Evolutionary conservation across 2,113 vertebrate genomes (phyloP), one percentile per base, ranked within the genome.

Genomic region (Meleagris gallopavo): DNA sequence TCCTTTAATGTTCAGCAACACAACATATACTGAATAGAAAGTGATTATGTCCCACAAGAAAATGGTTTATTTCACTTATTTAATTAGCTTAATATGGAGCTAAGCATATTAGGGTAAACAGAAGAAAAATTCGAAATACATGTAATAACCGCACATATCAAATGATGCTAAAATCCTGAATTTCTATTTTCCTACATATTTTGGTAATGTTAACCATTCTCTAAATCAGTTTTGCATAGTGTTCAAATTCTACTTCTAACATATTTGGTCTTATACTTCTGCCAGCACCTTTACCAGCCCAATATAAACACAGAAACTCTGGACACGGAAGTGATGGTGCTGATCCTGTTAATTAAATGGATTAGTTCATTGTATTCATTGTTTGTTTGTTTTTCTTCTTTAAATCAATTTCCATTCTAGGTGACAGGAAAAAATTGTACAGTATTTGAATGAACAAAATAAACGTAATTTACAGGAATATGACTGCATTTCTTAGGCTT

Each of bases 131-230:
- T 1, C 3, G 62, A 88, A 87, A 78, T 66, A 10, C 27, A 29
- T 0, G 0, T 41, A 86, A 46, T 30, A 93, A 92, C 15, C 9
- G 64, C 15, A 61, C 22, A 66, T 18, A 43, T 72, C 45, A 80
- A 91, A 83, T 77, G 43, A 66, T 20, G 77, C 40, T 45, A 77
- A 77, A 57, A 91, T 66, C 8, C 34, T 94, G n/a, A 70, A 89
- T 34, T 83, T 78, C 29, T 73, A 77, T 66, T 77, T 65, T 73
- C 24, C 9, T 15, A 7, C 60, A 91, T 38, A 9, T 12, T 30
- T 90, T 45, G 75, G 46, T 34, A 91, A 9, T 22, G 83, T 78
- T 95, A 94, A 75, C 94, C 21, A 38, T 75, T 90, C n/a, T 25
- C 19, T 86, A 65, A 83, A 41, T 75, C 58, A 65, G 5, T 57